phyloP scores from a whole-genome alignment of 2,797 vertebrate genomes.

The Hippopotamyrus pictus region DNA sequence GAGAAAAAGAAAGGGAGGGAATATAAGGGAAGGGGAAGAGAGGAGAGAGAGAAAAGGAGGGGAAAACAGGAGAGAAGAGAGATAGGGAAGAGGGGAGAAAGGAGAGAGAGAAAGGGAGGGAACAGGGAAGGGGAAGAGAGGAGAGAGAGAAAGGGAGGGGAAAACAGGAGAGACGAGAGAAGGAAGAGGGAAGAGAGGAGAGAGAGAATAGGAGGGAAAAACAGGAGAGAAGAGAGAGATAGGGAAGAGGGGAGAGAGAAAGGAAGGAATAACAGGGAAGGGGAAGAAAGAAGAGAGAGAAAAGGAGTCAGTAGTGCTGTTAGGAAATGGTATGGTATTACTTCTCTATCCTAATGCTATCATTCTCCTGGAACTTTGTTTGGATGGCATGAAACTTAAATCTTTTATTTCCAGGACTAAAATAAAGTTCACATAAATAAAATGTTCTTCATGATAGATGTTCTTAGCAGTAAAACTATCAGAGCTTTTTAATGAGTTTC shows the following conservation, averaged over 20 bases:
- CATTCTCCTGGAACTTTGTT: conserved; percentile 33
- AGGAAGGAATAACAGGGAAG: not conserved
- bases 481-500: not conserved
- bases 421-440: conserved; percentile 42
- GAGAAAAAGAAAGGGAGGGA: not conserved
- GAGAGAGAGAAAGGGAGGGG: not conserved
- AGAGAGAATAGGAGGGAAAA: not conserved
- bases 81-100: too few species aligned
- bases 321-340: conserved; percentile 29
- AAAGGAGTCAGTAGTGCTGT: not conserved
- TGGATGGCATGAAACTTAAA: conserved; percentile 50
- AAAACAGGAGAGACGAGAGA: not conserved
- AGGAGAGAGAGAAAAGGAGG: not conserved
- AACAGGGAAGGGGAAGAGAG: not conserved
- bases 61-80: not conserved
- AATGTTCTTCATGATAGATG: conserved; percentile 48
- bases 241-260: not conserved
- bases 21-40: not conserved
- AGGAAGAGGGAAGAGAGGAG: not conserved
- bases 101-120: not conserved
- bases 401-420: conserved; percentile 34
- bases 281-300: not conserved
- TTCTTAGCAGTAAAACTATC: conserved; percentile 45
- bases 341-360: conserved; percentile 43
- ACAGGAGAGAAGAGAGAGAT: not conserved